These are phyloP conservation scores for Emys orbicularis DNA, from an alignment of 2,797 vertebrate species.

Conservation along the genomic window DNA sequence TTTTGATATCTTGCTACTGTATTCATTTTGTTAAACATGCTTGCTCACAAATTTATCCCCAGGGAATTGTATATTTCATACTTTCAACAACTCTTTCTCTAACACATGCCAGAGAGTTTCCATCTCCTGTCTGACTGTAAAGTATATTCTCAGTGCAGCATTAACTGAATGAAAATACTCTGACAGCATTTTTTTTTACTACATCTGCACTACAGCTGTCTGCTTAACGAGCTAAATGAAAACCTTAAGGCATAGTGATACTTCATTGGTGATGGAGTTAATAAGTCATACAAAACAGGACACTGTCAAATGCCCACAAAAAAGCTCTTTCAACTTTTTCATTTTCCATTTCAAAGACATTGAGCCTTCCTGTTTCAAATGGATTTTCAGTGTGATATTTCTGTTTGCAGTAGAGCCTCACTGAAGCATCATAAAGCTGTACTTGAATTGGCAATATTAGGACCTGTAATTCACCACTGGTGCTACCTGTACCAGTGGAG, in stretches of 20 bases:
- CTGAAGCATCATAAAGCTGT: rapidly evolving
- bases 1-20: not conserved
- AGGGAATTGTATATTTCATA: rapidly evolving
- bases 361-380: not conserved
- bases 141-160: not conserved
- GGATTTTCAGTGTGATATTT: not conserved
- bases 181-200: rapidly evolving
- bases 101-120: rapidly evolving
- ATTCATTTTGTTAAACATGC: rapidly evolving
- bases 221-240: not conserved
- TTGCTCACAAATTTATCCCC: not conserved
- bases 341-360: rapidly evolving
- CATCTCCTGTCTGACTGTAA: rapidly evolving
- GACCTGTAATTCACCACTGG: not conserved
- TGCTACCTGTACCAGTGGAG: not conserved
- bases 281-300: not conserved
- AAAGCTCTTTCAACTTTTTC: not conserved
- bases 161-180: not conserved
- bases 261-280: too few relatives aligned
- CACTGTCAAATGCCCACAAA: not conserved
- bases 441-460: not conserved
- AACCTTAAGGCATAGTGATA: rapidly evolving
- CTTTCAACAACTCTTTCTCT: not conserved
- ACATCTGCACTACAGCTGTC: not conserved
- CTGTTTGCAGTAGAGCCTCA: rapidly evolving